phyloP scores from a whole-genome alignment of 2,888 invertebrate genomes.

The Axea sp. region DNA sequence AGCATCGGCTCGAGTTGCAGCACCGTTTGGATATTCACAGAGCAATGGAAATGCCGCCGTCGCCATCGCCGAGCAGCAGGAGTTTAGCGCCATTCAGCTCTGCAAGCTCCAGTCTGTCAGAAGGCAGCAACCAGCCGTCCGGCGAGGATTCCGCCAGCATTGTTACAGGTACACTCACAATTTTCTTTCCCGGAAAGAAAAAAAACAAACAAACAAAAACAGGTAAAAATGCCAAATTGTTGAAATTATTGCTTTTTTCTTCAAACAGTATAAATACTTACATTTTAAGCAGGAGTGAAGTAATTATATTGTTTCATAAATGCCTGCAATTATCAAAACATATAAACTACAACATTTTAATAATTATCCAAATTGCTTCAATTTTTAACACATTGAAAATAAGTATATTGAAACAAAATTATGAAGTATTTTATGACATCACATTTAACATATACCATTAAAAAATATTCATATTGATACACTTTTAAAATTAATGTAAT shows the following conservation, averaged over 20 bases:
- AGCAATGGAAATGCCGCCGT: constrained; percentile 84
- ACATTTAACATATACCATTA: too few species aligned
- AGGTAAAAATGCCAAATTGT: constrained; percentile 8
- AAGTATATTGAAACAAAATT: too few species aligned
- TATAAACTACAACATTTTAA: too few species aligned
- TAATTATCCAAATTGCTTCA: too few species aligned
- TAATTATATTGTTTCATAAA: too few species aligned
- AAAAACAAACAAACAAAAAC: constrained; percentile 3
- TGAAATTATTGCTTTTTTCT: constrained; percentile 6
- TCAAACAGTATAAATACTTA: too few species aligned
- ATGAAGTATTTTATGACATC: too few species aligned
- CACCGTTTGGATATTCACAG: constrained; percentile 78
- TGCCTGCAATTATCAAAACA: too few species aligned
- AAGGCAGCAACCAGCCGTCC: constrained; percentile 81
- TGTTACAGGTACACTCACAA: constrained; percentile 86
- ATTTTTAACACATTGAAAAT: too few species aligned
- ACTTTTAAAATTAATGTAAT: too few species aligned
- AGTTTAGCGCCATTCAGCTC: constrained; percentile 91
- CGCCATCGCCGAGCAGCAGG: constrained; percentile 92
- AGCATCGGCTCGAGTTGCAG: constrained; percentile 78
- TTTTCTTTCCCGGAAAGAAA: constrained; percentile 43
- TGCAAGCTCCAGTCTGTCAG: constrained; percentile 92
- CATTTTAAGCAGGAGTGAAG: too few species aligned
- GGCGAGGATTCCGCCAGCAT: constrained; percentile 87
- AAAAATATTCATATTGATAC: too few species aligned